Percentiles rank a stretch among this genome's conserved stretches.
Conservation (phyloP, 1,140 invertebrate species). For the Gyrodactylus salaris region DNA sequence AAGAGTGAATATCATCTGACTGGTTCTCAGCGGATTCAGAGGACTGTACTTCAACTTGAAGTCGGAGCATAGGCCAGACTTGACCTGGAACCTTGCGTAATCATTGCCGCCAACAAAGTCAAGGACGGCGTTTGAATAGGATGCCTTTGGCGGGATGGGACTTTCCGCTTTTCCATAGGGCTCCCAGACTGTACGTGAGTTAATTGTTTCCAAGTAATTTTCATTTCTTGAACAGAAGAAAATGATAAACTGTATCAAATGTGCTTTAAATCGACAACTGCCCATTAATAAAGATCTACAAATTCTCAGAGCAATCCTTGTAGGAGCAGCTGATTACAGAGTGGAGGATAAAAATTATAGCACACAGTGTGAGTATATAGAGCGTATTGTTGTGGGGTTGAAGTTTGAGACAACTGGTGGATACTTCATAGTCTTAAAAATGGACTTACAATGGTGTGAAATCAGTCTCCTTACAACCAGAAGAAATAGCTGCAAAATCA, state of each 20-base stretch:
- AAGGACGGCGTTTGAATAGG: background rate
- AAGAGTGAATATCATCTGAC: background rate
- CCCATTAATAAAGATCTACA: too few relatives aligned
- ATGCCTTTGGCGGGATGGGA: background rate
- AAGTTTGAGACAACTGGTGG: too few relatives aligned
- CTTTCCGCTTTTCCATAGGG: too few relatives aligned
- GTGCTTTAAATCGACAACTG: too few relatives aligned
- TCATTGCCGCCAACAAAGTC: background rate
- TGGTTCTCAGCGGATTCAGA: background rate
- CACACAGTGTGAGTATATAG: too few relatives aligned
- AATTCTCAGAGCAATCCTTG: too few relatives aligned
- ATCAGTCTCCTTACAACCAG: background rate
- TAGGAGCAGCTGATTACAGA: too few relatives aligned
- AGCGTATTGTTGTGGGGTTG: too few relatives aligned
- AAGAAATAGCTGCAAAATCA: background rate
- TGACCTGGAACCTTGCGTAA: background rate
- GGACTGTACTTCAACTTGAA: background rate
- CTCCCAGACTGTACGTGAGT: background rate
- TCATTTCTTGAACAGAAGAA: too few relatives aligned
- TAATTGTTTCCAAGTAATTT: background rate
- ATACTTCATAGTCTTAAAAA: too few relatives aligned
- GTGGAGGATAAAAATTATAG: too few relatives aligned
- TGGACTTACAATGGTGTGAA: background rate
- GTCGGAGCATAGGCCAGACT: background rate
- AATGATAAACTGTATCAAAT: too few relatives aligned